Conservation (phyloP, 2,113 vertebrate genomes). For the Sapajus apella region DNA sequence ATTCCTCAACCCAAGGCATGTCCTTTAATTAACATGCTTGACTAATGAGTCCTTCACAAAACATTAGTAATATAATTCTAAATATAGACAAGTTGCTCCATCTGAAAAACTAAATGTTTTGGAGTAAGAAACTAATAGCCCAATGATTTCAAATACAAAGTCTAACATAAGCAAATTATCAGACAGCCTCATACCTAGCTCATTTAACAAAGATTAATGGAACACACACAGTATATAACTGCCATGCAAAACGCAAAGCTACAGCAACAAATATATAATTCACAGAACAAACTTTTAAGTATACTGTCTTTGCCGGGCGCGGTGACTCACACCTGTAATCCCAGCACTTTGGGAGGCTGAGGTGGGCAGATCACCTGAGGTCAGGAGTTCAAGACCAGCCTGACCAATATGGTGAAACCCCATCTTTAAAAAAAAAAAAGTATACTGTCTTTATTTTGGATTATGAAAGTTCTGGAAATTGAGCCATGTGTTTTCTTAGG, state of each 20-base stretch:
- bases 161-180: not conserved
- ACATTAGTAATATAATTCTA: not conserved
- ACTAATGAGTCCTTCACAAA: not conserved
- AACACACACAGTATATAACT: not conserved
- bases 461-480: constrained; percentile 31
- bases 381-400: too few relatives aligned
- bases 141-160: constrained; percentile 34
- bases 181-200: not conserved
- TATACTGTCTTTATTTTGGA: not conserved
- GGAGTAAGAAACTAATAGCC: constrained; percentile 8
- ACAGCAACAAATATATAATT: not conserved
- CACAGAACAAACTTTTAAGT: not conserved
- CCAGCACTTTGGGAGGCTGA: too few relatives aligned
- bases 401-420: too few relatives aligned
- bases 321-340: too few relatives aligned
- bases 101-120: not conserved
- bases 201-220: constrained; percentile 21
- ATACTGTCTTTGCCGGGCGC: not conserved
- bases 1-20: not conserved
- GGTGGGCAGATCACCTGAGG: too few relatives aligned
- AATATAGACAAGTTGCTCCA: constrained; percentile 15
- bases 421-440: not conserved
- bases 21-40: constrained; percentile 34
- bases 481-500: not conserved
- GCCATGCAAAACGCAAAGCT: not conserved